Conservation (phyloP, 2,888 invertebrate species). For the Apodemia mormo region DNA sequence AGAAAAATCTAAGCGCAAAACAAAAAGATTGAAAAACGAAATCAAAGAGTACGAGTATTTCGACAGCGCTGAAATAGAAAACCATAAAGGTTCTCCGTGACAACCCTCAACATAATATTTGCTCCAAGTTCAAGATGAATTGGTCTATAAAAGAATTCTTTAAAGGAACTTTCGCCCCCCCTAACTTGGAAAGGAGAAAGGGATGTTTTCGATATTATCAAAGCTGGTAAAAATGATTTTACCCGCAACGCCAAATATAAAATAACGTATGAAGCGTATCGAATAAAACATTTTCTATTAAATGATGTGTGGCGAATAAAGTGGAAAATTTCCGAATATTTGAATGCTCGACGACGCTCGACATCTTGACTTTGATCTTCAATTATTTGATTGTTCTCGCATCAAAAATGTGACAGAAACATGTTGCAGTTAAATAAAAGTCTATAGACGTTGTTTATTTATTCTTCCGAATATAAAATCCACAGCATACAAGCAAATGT, state of each 20-base stretch:
- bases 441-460: no score
- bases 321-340: slow-evolving; percentile 3
- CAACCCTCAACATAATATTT: slow-evolving; percentile 13
- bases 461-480: no score
- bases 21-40: slow-evolving; percentile 18
- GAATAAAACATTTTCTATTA: slow-evolving; percentile 1
- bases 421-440: no score
- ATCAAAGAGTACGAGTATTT: background rate
- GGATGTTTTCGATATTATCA: slow-evolving; percentile 16
- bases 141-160: slow-evolving; percentile 19
- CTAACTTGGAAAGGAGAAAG: slow-evolving; percentile 5
- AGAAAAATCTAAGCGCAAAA: background rate
- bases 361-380: background rate
- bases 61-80: slow-evolving; percentile 16
- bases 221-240: slow-evolving; percentile 9
- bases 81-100: slow-evolving; percentile 14
- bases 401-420: background rate
- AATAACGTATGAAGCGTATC: background rate
- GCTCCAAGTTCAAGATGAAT: slow-evolving; percentile 19
- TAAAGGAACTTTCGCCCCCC: slow-evolving; percentile 4
- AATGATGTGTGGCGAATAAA: background rate
- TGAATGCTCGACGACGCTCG: background rate
- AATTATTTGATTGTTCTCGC: slow-evolving; percentile 8
- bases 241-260: background rate
- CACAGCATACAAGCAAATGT: no score